Conservation (phyloP, 92 coral and sea anemone species). For the Porites divaricata region DNA sequence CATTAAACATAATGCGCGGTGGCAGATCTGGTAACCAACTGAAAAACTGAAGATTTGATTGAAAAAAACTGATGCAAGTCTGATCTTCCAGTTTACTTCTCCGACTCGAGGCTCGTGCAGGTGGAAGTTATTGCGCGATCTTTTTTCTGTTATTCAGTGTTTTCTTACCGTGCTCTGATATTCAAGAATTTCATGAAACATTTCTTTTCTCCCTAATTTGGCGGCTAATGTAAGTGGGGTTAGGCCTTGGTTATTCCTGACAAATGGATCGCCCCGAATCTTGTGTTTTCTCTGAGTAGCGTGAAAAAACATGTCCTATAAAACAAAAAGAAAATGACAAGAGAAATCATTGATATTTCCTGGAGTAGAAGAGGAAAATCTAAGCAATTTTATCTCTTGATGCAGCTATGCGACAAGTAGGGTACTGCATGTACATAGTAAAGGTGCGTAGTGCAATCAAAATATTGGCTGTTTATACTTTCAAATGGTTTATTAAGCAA, state of each 20-base stretch:
- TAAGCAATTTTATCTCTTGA: too few relatives aligned
- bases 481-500: too few relatives aligned
- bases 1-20: neutral
- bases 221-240: conserved; percentile 90
- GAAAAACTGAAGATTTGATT: neutral
- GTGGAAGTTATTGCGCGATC: neutral
- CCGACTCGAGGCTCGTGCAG: too few relatives aligned
- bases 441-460: too few relatives aligned
- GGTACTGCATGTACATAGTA: too few relatives aligned
- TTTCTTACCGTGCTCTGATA: conserved; percentile 64
- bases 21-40: neutral
- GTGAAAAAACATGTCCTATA: conserved; percentile 80
- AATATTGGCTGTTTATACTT: too few relatives aligned
- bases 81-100: too few relatives aligned
- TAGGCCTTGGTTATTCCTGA: conserved; percentile 62
- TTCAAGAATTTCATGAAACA: conserved; percentile 81
- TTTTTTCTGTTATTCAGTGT: neutral
- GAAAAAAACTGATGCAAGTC: too few relatives aligned
- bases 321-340: neutral
- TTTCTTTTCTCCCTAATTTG: conserved; percentile 73
- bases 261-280: conserved; percentile 55
- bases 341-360: too few relatives aligned
- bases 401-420: too few relatives aligned
- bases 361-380: too few relatives aligned
- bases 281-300: conserved; percentile 77